Base-by-base conservation (phyloP, 1,140 invertebrate genomes). In the Zaprionus nigranus region DNA sequence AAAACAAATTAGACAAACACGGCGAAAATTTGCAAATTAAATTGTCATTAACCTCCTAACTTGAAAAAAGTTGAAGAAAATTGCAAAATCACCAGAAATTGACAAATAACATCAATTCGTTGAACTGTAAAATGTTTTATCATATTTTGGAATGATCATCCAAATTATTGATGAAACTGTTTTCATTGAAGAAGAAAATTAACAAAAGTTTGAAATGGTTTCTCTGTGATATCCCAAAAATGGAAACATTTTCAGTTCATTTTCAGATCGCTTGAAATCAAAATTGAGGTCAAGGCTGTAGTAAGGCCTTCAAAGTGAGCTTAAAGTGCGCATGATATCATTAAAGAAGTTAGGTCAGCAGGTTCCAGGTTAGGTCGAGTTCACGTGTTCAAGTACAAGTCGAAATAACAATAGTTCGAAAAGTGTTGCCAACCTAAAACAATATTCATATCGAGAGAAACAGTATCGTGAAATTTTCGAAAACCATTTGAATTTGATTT, bases 1-100 rank as follows among this genome's bases (percentile, higher is more conserved):
- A 63, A n/a, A 72, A 59, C 40, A 46, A 73, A 73, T 62, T 74
- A 61, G 63, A 72, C 54, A 64, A 61, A 56, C 62, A 62, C 54
- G 60, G 58, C 20, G 17, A 53, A 70, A 83, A 71, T 76, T 88
- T 78, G 53, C 72, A 90, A 90, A 88, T 88, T 90, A 85, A 90
- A 90, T 71, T 79, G 85, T 34, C 79, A 81, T 88, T 90, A 88
- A 85, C 77, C 57, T 75, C 68, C 46, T 20, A 17, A 40, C 15
- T 22, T 17, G n/a, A 46, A 20, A 51, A 30, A 38, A 43, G 26
- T n/a, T 5, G n/a, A 59, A 46, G 24, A 9, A n/a, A 22, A 34
- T 51, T 30, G 24, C 28, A 49, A 58, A 61, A 43, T 58, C 28
- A 22, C 3, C 28, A 24, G 60, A 26, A 62, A 57, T 34, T 54